These are phyloP conservation scores for Cecropterus lyciades DNA, from an alignment of 1,140 invertebrate species.

Conservation along the genomic window DNA sequence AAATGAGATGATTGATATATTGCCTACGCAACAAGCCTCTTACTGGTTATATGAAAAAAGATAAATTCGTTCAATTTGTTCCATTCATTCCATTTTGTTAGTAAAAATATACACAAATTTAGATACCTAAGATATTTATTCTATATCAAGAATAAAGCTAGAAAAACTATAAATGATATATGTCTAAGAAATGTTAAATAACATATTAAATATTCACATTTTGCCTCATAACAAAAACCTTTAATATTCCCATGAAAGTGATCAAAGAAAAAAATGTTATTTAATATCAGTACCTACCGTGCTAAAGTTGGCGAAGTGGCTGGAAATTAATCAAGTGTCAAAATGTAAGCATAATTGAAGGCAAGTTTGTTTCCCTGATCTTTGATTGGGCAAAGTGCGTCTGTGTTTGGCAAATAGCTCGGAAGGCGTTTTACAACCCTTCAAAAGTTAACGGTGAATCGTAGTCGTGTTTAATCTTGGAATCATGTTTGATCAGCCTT, in stretches of 20 bases:
- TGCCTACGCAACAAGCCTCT: too few relatives aligned
- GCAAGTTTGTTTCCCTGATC: constrained; percentile 26
- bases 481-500: constrained; percentile 22
- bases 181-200: background rate
- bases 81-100: too few relatives aligned
- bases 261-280: constrained; percentile 23
- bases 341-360: constrained; percentile 32
- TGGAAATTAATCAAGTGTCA: constrained; percentile 33
- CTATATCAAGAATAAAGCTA: too few relatives aligned
- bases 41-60: too few relatives aligned
- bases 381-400: constrained; percentile 29
- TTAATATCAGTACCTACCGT: constrained; percentile 6
- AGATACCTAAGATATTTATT: too few relatives aligned
- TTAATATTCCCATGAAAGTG: constrained; percentile 35
- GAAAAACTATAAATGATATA: too few relatives aligned
- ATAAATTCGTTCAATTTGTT: too few relatives aligned
- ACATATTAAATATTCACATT: constrained; percentile 3
- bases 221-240: constrained; percentile 5
- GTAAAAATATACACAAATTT: too few relatives aligned
- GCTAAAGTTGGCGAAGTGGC: constrained; percentile 21
- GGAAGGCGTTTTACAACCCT: constrained; percentile 26
- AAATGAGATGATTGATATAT: background rate
- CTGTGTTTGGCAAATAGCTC: constrained; percentile 23
- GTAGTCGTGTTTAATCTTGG: too few relatives aligned
- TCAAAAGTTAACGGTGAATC: too few relatives aligned